A percentile compares a stretch with the other conserved stretches of the same genome.
These are phyloP conservation scores for Macaca nemestrina DNA, from an alignment of 2,113 vertebrate species.

Conservation along the genomic window DNA sequence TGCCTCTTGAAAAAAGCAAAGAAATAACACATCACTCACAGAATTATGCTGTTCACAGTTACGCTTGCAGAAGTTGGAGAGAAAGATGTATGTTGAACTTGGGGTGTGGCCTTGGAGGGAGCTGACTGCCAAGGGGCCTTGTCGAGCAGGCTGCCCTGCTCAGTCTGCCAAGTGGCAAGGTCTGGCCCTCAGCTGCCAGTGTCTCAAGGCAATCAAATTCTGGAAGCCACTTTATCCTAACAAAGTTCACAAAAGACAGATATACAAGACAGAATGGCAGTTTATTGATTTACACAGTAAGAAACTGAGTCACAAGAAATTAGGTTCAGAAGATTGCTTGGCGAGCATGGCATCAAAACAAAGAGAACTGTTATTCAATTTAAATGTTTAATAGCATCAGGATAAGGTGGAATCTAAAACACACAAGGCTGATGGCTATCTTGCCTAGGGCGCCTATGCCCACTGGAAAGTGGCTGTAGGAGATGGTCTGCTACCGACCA, in stretches of 20 bases:
- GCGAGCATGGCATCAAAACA: background rate
- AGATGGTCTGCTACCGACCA: background rate
- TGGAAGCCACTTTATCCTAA: background rate
- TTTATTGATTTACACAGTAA: background rate
- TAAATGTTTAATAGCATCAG: background rate
- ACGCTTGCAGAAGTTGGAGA: background rate
- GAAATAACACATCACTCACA: background rate
- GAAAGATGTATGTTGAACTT: background rate
- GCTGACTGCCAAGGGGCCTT: background rate
- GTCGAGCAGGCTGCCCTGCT: background rate
- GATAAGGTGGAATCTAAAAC: background rate
- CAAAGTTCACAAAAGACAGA: background rate
- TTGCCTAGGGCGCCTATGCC: background rate
- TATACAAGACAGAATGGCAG: background rate
- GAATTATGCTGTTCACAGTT: background rate
- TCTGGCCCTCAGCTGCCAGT: background rate
- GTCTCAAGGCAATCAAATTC: background rate
- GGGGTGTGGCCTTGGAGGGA: background rate
- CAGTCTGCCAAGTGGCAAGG: background rate
- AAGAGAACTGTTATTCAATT: background rate
- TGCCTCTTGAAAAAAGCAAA: background rate
- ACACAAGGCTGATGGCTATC: background rate
- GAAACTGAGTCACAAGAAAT: background rate
- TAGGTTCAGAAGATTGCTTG: background rate
- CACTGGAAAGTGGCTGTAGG: background rate